Conservation (phyloP, 2,888 invertebrate species). For the Hesperia comma region DNA sequence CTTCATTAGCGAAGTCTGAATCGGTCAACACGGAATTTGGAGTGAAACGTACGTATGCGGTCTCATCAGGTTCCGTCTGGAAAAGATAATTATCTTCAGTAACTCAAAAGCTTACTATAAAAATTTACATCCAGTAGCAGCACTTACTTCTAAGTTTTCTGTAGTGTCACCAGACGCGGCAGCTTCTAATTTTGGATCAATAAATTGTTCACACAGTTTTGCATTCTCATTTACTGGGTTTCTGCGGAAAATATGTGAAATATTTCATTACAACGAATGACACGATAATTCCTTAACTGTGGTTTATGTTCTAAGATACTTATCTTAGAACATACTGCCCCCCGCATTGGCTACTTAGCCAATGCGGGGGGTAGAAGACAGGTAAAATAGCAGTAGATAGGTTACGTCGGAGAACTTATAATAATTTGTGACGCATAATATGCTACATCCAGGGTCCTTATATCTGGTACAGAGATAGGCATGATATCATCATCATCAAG, state of each 20-base stretch:
- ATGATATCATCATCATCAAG: no score
- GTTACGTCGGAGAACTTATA: no score
- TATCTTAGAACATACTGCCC: no score
- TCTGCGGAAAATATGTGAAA: conserved; percentile 49
- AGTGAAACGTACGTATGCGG: conserved; percentile 91
- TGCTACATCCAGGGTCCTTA: no score
- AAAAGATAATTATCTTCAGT: background rate
- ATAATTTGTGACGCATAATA: no score
- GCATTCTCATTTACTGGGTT: conserved; percentile 67
- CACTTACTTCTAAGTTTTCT: conserved; percentile 59
- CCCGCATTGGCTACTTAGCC: no score
- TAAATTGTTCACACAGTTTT: conserved; percentile 74
- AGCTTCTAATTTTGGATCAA: conserved; percentile 66
- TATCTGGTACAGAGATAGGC: no score
- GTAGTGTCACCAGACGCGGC: conserved; percentile 51
- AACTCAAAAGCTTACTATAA: background rate
- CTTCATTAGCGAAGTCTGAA: conserved; percentile 91
- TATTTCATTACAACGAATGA: background rate
- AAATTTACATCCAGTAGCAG: background rate
- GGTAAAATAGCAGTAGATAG: no score
- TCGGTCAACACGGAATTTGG: conserved; percentile 86
- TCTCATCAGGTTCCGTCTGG: conserved; percentile 86
- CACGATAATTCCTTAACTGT: background rate
- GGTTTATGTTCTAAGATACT: no score
- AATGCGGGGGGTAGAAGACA: no score